These are phyloP conservation scores for Exaiptasia diaphana DNA, from an alignment of 64 coral and sea anemone species.

Conservation along the genomic window DNA sequence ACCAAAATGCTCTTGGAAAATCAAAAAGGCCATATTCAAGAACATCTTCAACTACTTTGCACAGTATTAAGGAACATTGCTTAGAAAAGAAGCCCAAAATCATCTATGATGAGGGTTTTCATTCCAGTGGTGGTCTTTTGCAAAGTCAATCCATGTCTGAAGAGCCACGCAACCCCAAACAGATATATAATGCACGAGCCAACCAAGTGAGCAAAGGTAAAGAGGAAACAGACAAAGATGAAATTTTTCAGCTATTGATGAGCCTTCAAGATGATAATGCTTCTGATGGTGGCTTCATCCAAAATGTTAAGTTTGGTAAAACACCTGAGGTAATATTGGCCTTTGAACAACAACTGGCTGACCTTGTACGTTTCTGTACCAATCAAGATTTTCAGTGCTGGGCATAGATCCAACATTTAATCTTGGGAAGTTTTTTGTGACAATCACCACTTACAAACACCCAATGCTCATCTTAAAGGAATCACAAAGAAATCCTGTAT, in stretches of 20 bases:
- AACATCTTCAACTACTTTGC: constrained; percentile 10
- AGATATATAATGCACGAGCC: constrained; percentile 33
- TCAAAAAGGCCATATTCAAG: background rate
- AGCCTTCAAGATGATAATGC: constrained; percentile 16
- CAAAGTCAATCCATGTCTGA: background rate
- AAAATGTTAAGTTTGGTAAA: constrained; percentile 21
- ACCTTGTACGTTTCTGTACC: background rate
- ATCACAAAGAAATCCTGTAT: constrained; percentile 10
- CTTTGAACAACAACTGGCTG: background rate
- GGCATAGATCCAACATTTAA: constrained; percentile 45
- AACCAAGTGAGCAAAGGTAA: background rate
- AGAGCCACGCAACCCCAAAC: constrained; percentile 40
- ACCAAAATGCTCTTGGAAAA: constrained; percentile 20
- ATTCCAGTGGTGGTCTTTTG: constrained; percentile 1
- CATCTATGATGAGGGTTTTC: background rate
- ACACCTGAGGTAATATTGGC: constrained; percentile 26
- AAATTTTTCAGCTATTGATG: constrained; percentile 28
- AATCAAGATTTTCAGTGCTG: background rate
- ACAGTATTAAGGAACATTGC: constrained; percentile 2
- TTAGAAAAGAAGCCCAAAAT: constrained; percentile 1
- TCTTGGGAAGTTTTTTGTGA: constrained; percentile 38
- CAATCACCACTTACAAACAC: constrained; percentile 44
- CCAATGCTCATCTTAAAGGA: background rate
- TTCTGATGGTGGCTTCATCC: constrained; percentile 24
- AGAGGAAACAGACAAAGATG: constrained; percentile 6